phyloP scores from a whole-genome alignment of 2,888 invertebrate species.

The Anoncus sp. region DNA sequence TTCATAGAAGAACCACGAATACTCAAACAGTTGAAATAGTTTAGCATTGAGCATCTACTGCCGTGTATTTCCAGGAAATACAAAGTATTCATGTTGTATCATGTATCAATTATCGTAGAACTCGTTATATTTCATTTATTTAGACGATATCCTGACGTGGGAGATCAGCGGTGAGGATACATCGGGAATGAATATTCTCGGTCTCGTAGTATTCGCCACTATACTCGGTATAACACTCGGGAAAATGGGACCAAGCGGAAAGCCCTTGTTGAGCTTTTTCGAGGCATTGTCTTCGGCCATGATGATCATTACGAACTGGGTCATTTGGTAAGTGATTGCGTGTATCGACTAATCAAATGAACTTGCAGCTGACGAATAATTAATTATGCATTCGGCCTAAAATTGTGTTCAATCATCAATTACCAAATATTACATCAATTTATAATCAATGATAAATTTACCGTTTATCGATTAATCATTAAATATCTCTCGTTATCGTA shows the following conservation, averaged over 20 bases:
- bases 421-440: too few relatives aligned
- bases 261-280: constrained; percentile 94
- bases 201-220: constrained; percentile 93
- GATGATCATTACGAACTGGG: constrained; percentile 98
- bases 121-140: constrained; percentile 7
- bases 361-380: too few relatives aligned
- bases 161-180: constrained; percentile 89
- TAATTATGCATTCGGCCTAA: too few relatives aligned
- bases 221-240: constrained; percentile 96
- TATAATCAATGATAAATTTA: background rate
- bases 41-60: too few relatives aligned
- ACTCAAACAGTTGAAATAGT: too few relatives aligned
- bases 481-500: background rate
- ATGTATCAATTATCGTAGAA: background rate
- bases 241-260: constrained; percentile 93
- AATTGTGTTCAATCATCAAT: too few relatives aligned
- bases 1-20: too few relatives aligned
- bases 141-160: constrained; percentile 84
- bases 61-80: too few relatives aligned
- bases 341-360: background rate
- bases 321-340: constrained; percentile 93
- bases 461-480: background rate
- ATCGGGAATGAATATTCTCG: constrained; percentile 92
- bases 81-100: too few relatives aligned
- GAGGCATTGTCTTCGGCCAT: constrained; percentile 95